phyloP scores from a whole-genome alignment of 2,888 invertebrate species.

The Drosophila bunnanda region DNA sequence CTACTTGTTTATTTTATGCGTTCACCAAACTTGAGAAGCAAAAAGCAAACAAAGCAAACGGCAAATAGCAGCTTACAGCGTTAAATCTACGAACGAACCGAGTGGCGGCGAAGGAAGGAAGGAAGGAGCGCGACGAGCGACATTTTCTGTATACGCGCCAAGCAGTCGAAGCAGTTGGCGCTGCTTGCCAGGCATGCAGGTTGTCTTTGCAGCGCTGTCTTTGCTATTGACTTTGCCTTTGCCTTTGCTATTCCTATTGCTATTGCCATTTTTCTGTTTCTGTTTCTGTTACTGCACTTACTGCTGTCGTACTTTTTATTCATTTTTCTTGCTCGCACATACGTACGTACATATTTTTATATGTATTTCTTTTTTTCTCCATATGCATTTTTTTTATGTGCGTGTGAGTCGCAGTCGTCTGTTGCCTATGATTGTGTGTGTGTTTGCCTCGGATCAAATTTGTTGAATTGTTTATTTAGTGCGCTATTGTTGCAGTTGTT shows the following conservation, averaged over 20 bases:
- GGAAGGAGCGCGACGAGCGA: constrained; percentile 43
- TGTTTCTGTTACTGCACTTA: constrained; percentile 41
- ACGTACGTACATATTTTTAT: constrained; percentile 25
- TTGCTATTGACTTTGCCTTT: constrained; percentile 21
- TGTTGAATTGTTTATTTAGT: constrained; percentile 82
- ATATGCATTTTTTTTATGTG: constrained; percentile 74
- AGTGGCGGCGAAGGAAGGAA: neutral
- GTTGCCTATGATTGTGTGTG: constrained; percentile 43
- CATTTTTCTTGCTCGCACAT: constrained; percentile 32
- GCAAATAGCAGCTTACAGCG: constrained; percentile 29
- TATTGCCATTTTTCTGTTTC: constrained; percentile 16
- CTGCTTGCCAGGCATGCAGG: constrained; percentile 23
- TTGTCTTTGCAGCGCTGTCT: constrained; percentile 22
- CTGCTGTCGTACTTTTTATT: constrained; percentile 45
- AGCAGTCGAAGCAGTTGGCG: constrained; percentile 34
- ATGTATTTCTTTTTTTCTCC: constrained; percentile 53
- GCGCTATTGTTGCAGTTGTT: constrained; percentile 52
- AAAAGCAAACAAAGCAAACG: constrained; percentile 56
- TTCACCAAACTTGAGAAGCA: constrained; percentile 53
- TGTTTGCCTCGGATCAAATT: constrained; percentile 79
- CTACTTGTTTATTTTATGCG: constrained; percentile 62
- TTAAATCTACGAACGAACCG: constrained; percentile 24
- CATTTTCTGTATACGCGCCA: constrained; percentile 72
- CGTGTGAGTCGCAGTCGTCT: constrained; percentile 59
- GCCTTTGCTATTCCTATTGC: constrained; percentile 2